Conservation (phyloP, 23 tunicate species). For the Ascidia mentula region DNA sequence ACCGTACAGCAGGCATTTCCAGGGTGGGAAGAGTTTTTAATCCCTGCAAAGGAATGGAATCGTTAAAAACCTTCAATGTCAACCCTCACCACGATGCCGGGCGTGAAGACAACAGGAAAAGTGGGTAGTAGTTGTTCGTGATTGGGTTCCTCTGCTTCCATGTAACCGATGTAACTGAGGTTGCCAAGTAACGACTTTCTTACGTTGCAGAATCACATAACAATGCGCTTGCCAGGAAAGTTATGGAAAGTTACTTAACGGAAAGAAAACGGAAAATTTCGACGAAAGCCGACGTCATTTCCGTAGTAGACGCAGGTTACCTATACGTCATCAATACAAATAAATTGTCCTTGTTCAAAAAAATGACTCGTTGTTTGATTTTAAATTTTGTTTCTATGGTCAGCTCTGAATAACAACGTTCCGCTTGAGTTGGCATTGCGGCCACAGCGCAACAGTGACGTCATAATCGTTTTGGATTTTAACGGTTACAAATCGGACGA, state of each 20-base stretch:
- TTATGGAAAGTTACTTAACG: background rate
- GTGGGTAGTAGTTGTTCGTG: no score
- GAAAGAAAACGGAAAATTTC: background rate
- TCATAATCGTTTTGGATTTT: slow-evolving; percentile 5
- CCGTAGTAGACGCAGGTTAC: slow-evolving; percentile 7
- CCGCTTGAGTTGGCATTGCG: background rate
- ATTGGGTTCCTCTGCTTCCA: no score
- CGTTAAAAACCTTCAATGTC: background rate
- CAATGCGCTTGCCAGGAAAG: background rate
- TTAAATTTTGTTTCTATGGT: background rate
- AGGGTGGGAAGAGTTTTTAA: background rate
- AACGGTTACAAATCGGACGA: slow-evolving; percentile 27
- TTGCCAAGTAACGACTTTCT: no score
- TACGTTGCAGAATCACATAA: no score
- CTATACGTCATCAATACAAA: background rate
- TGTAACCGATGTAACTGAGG: no score
- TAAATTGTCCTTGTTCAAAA: background rate
- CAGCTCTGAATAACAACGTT: slow-evolving; percentile 3
- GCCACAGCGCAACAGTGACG: background rate
- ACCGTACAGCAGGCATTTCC: background rate
- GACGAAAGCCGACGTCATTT: background rate
- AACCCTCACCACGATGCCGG: no score
- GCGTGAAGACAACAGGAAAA: no score
- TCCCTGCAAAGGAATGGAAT: background rate
- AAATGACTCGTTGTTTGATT: background rate